These are phyloP conservation scores for Zaprionus gabonicus DNA, from an alignment of 1,140 invertebrate species.

Conservation along the genomic window DNA sequence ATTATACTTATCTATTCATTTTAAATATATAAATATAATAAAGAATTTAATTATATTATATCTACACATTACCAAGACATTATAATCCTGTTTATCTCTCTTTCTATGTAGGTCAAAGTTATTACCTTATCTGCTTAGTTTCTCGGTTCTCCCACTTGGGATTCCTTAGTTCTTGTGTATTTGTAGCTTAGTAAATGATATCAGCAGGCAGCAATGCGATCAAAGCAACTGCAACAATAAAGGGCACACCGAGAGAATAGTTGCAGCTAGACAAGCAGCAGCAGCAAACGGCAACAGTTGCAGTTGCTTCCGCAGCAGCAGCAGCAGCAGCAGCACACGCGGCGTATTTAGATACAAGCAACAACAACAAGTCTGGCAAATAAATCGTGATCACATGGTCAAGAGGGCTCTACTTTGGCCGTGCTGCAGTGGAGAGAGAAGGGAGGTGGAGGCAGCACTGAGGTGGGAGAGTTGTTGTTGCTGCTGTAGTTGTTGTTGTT, in stretches of 20 bases:
- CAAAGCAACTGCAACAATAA: slow-evolving; percentile 27
- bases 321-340: slow-evolving; percentile 64
- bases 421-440: not conserved
- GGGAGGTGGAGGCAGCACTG: slow-evolving; percentile 14
- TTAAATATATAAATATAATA: too few relatives aligned
- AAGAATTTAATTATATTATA: too few relatives aligned
- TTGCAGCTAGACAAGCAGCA: slow-evolving; percentile 17
- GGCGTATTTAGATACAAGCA: slow-evolving; percentile 71
- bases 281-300: slow-evolving; percentile 23
- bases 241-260: slow-evolving; percentile 18
- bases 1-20: too few relatives aligned
- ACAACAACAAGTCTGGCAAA: slow-evolving; percentile 66
- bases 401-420: slow-evolving; percentile 59
- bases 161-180: not conserved
- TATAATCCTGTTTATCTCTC: too few relatives aligned
- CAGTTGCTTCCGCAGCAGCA: slow-evolving; percentile 53
- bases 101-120: not conserved
- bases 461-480: slow-evolving; percentile 6
- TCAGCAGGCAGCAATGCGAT: slow-evolving; percentile 36
- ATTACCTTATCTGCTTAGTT: not conserved
- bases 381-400: slow-evolving; percentile 84
- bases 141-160: not conserved
- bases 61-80: too few relatives aligned
- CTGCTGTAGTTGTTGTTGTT: not conserved
- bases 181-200: slow-evolving; percentile 10